Base-by-base conservation (phyloP, 2,113 vertebrate genomes). In the Tautogolabrus adspersus region DNA sequence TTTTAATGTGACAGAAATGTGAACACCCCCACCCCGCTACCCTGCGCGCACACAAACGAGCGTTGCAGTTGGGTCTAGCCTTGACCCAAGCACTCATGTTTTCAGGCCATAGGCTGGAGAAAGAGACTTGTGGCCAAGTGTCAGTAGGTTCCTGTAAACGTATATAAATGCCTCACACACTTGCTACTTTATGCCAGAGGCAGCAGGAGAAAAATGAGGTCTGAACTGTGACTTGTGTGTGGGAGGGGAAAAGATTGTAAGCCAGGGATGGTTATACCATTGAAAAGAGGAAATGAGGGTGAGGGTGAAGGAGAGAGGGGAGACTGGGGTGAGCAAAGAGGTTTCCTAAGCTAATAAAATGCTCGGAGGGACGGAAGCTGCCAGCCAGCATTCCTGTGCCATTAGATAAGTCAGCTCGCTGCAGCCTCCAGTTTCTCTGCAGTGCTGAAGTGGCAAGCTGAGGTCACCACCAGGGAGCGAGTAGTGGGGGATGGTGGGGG, bases 361-460 rank as follows among this genome's bases (percentile, higher is more conserved):
- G 85, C 83, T 91, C 60, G 62, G 82, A 88, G 85, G 89, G 83
- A 84, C 87, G 80, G 82, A 92, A 87, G 91, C 89, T 93, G 90
- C 91, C 92, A 92, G 89, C 88, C 85, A 89, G 89, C 91, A 94
- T 94, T 94, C 91, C 91, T 92, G 88, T 92, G 87, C 89, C 89
- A 92, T 94, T 94, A 93, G 93, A 92, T 91, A 92, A 92, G 90
- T 92, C 86, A 78, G 82, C 88, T 90, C 88, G 54, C 84, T 90
- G 91, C 90, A 92, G 92, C 91, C 81, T 92, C 84, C 78, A 81
- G 88, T 93, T 94, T 91, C 91, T 92, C 90, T 88, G 87, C 89
- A 91, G 88, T 92, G 88, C 91, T 92, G 88, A 90, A 92, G 85
- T 92, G 87, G 91, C 91, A 93, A 87, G 80, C 87, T 88, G 86